Base-by-base conservation (phyloP, 2,113 vertebrate species). In the Orthonyx spaldingii region DNA sequence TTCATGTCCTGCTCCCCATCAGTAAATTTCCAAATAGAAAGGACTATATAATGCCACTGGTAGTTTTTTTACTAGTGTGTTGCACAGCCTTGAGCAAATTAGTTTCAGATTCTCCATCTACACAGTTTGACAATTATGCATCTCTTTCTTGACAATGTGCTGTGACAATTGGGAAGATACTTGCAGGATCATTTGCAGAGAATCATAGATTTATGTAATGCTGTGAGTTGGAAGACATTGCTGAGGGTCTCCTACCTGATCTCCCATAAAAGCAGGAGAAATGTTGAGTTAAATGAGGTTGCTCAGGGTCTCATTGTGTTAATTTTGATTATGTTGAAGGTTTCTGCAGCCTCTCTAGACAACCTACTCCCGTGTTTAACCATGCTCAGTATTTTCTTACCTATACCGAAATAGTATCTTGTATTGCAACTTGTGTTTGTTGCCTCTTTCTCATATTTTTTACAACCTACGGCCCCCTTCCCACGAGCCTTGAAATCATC, bases 401-500 rank as follows among this genome's bases (percentile, higher is more conserved):
- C 7, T 74, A 46, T 64, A 71, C 6, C 5, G 18, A 92, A 32
- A 63, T 9, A 46, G 5, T 26, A 27, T 44, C 4, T 76, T 80
- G 30, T 35, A 3, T 74, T 82, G 21, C 17, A 52, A 6, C 10
- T 63, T 42, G 30, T 52, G 11, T 60, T 60, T 37, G 11, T 60
- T 32, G 47, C 18, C 37, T 52, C 75, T 52, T 69, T 35, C 49
- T 74, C 27, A 52, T 60, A 21, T 64, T 60, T 24, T 65, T 88
- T 39, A 30, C 64, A 85, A 59, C 17, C 28, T 66, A 46, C 7
- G 63, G 6, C 14, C 3, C 7, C 21, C 23, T 65, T 84, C 46
- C 42, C 44, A 46, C 3, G 13, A 2, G 1, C 68, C 39, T 82
- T 0, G 0, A 46, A 11, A 5, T 89, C 60, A 59, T 75, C 35